Base-by-base conservation (phyloP, 2,888 invertebrate species). In the Ophion costatus region DNA sequence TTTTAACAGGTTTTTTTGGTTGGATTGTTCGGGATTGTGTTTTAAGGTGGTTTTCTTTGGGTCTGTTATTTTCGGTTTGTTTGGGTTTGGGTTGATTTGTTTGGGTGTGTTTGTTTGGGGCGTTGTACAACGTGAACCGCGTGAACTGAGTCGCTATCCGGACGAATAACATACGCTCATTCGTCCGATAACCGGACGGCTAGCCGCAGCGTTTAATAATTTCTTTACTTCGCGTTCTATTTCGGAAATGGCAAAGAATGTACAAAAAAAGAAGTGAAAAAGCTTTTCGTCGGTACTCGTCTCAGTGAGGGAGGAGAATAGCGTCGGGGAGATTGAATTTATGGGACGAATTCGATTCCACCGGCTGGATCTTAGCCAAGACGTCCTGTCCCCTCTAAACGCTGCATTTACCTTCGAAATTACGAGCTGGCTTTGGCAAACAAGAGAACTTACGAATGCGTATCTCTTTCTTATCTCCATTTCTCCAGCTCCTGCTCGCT, bases 271-370 rank as follows among this genome's bases (percentile, higher is more conserved):
- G 4, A 51, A n/a, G 11, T 22, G 29, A 59, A 20, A 59, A 42
- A 14, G 20, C n/a, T 59, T 73, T 38, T 22, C 38, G 10, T 14
- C 59, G 59, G 29, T 11, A 17, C 5, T n/a, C 17, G 17, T 57
- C 22, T 14, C 2, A 0, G 61, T 57, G 59, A 69, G 61, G 24
- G 51, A 66, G 69, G 33, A 20, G 24, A 73, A 73, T 78, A 69
- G n/a, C 14, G 51, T 17, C 33, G 11, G 69, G 14, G 45, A 6
- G 22, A 61, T 57, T 38, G 74, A 69, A 78, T 82, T 78, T 74
- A 78, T 78, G 69, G 73, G 38, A 69, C 63, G 73, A 82, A 78
- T 82, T 82, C 73, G 82, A 82, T 82, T 82, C 69, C 74, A 73
- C 51, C 73, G 67, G 73, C 74, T 83, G 83, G 83, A 79, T 70